Evolutionary conservation across 2,797 vertebrate species (phyloP).

Genomic region (Acanthurus lineatus): DNA sequence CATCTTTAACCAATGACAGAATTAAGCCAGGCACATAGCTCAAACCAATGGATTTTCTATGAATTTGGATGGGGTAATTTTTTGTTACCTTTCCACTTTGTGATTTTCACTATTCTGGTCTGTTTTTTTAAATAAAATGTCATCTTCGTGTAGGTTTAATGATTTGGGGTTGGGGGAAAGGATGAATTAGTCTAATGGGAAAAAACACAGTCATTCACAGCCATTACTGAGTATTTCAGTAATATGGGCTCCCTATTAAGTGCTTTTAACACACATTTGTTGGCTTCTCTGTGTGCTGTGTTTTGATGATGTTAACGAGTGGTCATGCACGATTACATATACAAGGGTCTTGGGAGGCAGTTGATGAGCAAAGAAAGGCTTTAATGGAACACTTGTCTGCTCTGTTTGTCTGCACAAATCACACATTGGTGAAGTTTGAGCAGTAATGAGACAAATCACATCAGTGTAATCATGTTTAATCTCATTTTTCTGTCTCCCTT

Average conservation of each 20-base stretch:
- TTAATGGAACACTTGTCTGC: conserved; percentile 79
- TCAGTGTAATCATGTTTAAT: conserved; percentile 80
- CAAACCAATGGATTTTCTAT: conserved; percentile 8
- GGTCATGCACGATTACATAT: conserved; percentile 77
- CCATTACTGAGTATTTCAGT: conserved; percentile 64
- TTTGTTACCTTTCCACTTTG: background rate
- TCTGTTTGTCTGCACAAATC: conserved; percentile 65
- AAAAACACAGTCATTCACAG: conserved; percentile 50
- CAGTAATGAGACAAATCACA: conserved; percentile 81
- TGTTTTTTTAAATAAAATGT: conserved; percentile 19
- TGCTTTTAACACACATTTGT: conserved; percentile 75
- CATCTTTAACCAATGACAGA: background rate
- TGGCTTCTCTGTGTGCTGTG: conserved; percentile 58
- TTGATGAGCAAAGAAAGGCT: conserved; percentile 77
- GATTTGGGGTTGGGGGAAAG: conserved; percentile 15
- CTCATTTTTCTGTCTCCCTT: conserved; percentile 69
- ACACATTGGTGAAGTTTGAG: conserved; percentile 73
- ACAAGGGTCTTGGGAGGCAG: conserved; percentile 64
- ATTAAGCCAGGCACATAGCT: background rate
- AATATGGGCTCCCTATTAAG: conserved; percentile 75
- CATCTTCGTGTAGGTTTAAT: conserved; percentile 46
- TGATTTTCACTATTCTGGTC: background rate
- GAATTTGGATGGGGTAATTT: background rate
- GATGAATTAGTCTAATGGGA: conserved; percentile 62
- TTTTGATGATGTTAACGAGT: conserved; percentile 83